Percentiles rank a stretch among this genome's conserved stretches.
These are phyloP conservation scores for Drosophila pallidifrons DNA, from an alignment of 1,140 invertebrate species.

Conservation along the genomic window DNA sequence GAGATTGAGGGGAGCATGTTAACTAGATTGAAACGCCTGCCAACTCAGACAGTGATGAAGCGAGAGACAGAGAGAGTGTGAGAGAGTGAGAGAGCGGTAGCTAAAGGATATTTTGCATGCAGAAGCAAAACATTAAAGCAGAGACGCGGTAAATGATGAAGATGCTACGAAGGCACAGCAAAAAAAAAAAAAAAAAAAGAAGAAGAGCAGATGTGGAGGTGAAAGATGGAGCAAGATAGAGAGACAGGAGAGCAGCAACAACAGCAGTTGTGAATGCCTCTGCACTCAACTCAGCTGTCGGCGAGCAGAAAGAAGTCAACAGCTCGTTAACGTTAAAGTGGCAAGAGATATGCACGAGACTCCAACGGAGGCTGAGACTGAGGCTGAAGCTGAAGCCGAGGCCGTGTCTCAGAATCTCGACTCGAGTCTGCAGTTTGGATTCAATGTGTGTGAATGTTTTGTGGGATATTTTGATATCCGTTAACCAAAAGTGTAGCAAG, in stretches of 20 bases:
- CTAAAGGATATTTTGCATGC: conserved; percentile 41
- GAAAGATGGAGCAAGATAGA: conserved; percentile 25
- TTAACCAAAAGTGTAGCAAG: too few species aligned
- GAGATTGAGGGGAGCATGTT: conserved; percentile 33
- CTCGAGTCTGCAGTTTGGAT: not conserved
- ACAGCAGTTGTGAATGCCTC: conserved; percentile 25
- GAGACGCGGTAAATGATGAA: conserved; percentile 44
- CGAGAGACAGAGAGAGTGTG: not conserved
- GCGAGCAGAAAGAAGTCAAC: conserved; percentile 81
- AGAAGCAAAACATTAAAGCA: conserved; percentile 24
- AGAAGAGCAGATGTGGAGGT: conserved; percentile 9
- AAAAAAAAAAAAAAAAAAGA: not conserved
- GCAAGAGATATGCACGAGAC: conserved; percentile 75
- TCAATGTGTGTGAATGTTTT: not conserved
- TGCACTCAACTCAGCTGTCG: conserved; percentile 63
- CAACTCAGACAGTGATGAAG: not conserved
- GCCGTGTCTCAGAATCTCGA: conserved; percentile 3
- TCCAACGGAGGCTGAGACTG: not conserved
- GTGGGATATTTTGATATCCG: too few species aligned
- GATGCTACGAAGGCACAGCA: conserved; percentile 21
- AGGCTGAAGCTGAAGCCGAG: not conserved
- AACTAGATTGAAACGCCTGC: conserved; percentile 57
- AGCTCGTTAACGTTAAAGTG: conserved; percentile 84
- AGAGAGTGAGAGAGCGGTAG: not conserved
- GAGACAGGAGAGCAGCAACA: not conserved